Evolutionary conservation across 1,140 invertebrate genomes (phyloP), one percentile per base, ranked within the genome.

Genomic region (Ceratina japonica): DNA sequence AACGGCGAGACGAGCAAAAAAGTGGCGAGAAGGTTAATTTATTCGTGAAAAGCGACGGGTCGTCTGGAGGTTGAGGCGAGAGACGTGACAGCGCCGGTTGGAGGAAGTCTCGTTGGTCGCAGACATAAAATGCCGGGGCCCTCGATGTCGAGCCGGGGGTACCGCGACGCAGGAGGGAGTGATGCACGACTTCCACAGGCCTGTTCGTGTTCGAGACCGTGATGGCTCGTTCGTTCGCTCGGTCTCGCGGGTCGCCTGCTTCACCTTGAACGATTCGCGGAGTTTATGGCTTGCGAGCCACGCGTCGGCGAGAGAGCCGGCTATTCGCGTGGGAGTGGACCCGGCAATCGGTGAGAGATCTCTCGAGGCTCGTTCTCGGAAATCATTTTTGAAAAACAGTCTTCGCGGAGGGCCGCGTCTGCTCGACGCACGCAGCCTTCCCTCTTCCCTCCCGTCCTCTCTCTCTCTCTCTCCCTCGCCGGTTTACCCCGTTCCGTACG

Each of bases 241-340:
- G 70, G 37, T 61, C 70, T 20, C 20, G 15, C 52, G 68, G 51
- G 52, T 18, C 18, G 15, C 27, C 58, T 22, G 68, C 63, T 82
- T 86, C 81, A 86, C 85, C 85, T 86, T 86, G 85, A 85, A 86
- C 84, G 81, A 86, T 75, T 68, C 75, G 73, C 77, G 83, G 64
- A 83, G 76, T 85, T 78, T 86, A 86, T 77, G 80, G 68, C 64
- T 75, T 77, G 51, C 83, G 74, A 85, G 77, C 84, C 77, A 86
- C 83, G 81, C 84, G 84, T 85, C 83, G 59, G 66, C 78, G 65
- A 69, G 51, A 65, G 31, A 70, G 5, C 18, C 13, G 2, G 27
- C 22, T n/a, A n/a, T 27, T 49, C 72, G 75, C 84, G 84, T 85
- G 83, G 84, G 84, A 85, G 84, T 85, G 18, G 58, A 27, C 79